Percentiles rank a stretch among this genome's conserved stretches.
phyloP scores from a whole-genome alignment of 2,888 invertebrate species.

The Apamea crenata region DNA sequence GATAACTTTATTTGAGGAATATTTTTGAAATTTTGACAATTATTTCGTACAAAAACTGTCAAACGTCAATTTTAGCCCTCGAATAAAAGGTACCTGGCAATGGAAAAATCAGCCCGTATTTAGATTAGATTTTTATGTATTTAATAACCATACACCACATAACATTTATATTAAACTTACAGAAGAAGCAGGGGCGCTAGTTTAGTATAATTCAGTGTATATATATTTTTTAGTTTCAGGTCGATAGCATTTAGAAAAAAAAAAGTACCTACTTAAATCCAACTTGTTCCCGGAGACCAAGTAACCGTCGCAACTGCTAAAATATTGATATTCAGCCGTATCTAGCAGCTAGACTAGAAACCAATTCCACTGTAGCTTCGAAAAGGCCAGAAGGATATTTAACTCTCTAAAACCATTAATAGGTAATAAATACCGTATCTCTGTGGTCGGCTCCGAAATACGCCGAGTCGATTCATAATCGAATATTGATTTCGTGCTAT shows the following conservation, averaged over 20 bases:
- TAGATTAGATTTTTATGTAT: no score
- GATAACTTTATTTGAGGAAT: no score
- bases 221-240: no score
- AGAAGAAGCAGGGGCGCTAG: neutral
- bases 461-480: slow-evolving; percentile 49
- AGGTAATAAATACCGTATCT: slow-evolving; percentile 45
- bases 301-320: neutral
- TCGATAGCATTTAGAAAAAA: neutral
- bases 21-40: no score
- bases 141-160: no score
- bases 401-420: slow-evolving; percentile 45
- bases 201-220: neutral
- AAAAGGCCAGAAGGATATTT: slow-evolving; percentile 41
- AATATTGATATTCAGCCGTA: slow-evolving; percentile 31
- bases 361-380: slow-evolving; percentile 19
- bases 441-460: slow-evolving; percentile 21
- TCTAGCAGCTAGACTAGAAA: slow-evolving; percentile 7
- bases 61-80: no score
- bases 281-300: neutral
- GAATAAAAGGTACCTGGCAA: no score
- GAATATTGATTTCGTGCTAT: slow-evolving; percentile 57
- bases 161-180: no score
- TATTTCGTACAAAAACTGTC: no score
- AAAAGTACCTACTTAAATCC: neutral
- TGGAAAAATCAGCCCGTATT: no score